Evolutionary conservation across 1,140 invertebrate genomes (phyloP).

Genomic region (Galleria mellonella): DNA sequence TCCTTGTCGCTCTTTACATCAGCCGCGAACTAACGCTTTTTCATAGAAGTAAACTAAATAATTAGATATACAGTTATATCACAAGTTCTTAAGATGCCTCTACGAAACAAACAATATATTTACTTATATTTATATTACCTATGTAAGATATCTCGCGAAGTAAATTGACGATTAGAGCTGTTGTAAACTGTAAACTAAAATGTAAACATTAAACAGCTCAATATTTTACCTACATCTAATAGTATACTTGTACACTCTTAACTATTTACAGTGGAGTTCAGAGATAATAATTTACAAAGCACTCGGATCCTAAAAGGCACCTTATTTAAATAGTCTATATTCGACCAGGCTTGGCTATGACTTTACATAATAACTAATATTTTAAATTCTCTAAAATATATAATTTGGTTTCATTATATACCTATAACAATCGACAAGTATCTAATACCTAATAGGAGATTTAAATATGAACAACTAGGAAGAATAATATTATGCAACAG

Average conservation of each 20-base stretch:
- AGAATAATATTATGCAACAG: constrained; percentile 72
- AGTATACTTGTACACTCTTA: constrained; percentile 66
- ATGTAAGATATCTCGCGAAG: constrained; percentile 42
- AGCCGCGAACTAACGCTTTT: constrained; percentile 14
- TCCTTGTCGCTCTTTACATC: constrained; percentile 21
- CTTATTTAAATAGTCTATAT: constrained; percentile 68
- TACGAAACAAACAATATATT: constrained; percentile 69
- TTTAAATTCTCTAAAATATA: constrained; percentile 73
- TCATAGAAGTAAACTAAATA: constrained; percentile 47
- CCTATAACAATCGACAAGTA: constrained; percentile 67
- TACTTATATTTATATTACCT: constrained; percentile 57
- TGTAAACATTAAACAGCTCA: no score
- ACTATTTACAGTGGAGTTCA: constrained; percentile 68
- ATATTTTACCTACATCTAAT: constrained; percentile 53
- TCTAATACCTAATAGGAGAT: constrained; percentile 71
- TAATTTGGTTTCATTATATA: constrained; percentile 72
- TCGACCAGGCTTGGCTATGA: constrained; percentile 68
- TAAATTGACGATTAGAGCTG: constrained; percentile 38
- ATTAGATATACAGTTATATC: constrained; percentile 71
- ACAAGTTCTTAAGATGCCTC: constrained; percentile 69
- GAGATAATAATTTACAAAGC: constrained; percentile 69
- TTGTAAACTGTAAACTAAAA: constrained; percentile 55
- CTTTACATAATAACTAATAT: constrained; percentile 69
- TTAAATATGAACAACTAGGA: constrained; percentile 72
- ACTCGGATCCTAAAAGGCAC: constrained; percentile 64